Conservation (phyloP, 1,140 invertebrate genomes). For the Penaeus indicus region DNA sequence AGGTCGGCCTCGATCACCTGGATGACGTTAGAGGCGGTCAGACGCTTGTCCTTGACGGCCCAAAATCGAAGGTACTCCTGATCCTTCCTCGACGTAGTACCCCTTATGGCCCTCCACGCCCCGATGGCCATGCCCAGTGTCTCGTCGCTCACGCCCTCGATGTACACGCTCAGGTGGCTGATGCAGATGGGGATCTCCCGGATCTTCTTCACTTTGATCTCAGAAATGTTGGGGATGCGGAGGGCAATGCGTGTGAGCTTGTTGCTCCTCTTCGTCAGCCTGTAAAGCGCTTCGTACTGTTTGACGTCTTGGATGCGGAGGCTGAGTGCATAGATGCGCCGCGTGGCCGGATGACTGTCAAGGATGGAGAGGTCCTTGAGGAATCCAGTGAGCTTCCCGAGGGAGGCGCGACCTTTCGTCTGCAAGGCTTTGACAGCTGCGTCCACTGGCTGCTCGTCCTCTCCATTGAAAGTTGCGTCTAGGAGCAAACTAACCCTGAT, state of each 20-base stretch:
- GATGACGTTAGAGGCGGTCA: slow-evolving; percentile 6
- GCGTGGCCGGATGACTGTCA: slow-evolving; percentile 40
- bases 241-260: slow-evolving; percentile 35
- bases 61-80: slow-evolving; percentile 33
- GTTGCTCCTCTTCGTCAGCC: slow-evolving; percentile 20
- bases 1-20: slow-evolving; percentile 31
- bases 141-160: slow-evolving; percentile 35
- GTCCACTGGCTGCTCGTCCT: slow-evolving; percentile 37
- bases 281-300: slow-evolving; percentile 30
- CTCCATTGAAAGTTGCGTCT: slow-evolving; percentile 3
- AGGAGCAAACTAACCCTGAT: slow-evolving; percentile 19
- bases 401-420: slow-evolving; percentile 18
- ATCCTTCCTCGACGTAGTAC: background rate
- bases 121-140: background rate
- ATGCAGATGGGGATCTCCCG: slow-evolving; percentile 39
- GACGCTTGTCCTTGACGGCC: slow-evolving; percentile 11
- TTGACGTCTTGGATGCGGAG: slow-evolving; percentile 28
- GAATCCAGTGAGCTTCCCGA: slow-evolving; percentile 39
- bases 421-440: slow-evolving; percentile 22
- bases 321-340: slow-evolving; percentile 28
- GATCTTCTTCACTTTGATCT: slow-evolving; percentile 31
- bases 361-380: slow-evolving; percentile 21
- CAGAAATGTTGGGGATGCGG: slow-evolving; percentile 23
- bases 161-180: slow-evolving; percentile 31
- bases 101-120: slow-evolving; percentile 44